Conservation (phyloP, 2,888 invertebrate species). For the Rhagonycha fulva region DNA sequence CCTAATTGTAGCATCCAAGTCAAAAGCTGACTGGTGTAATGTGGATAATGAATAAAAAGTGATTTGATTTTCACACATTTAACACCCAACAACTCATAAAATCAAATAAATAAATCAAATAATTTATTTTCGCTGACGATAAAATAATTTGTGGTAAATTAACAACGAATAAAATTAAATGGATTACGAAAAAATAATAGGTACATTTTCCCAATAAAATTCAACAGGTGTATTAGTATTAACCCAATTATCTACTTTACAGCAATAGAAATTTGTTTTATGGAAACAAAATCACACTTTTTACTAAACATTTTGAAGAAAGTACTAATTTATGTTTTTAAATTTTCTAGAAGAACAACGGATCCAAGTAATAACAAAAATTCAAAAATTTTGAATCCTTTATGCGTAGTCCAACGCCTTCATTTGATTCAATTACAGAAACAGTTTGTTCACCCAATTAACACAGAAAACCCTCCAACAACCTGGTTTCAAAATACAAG, state of each 20-base stretch:
- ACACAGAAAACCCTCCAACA: neutral
- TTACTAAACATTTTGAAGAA: no score
- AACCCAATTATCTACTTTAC: neutral
- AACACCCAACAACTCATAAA: neutral
- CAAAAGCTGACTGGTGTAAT: neutral
- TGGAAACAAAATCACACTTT: neutral
- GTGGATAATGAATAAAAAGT: neutral
- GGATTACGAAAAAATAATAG: neutral
- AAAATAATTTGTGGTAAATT: neutral
- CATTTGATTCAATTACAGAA: no score
- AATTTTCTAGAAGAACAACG: no score
- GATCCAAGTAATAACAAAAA: neutral
- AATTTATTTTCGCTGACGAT: neutral
- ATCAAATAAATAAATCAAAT: neutral
- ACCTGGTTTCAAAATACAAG: neutral
- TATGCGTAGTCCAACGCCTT: no score
- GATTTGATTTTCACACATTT: neutral
- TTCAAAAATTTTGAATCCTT: neutral
- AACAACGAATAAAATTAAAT: neutral
- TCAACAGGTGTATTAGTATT: constrained; percentile 29
- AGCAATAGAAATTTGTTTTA: neutral
- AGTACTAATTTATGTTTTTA: no score
- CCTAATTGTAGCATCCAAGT: neutral
- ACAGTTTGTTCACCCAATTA: neutral
- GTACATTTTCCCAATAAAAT: constrained; percentile 15